These are phyloP conservation scores for Sebastes itinus DNA, from an alignment of 2,797 vertebrate genomes.

Conservation along the genomic window DNA sequence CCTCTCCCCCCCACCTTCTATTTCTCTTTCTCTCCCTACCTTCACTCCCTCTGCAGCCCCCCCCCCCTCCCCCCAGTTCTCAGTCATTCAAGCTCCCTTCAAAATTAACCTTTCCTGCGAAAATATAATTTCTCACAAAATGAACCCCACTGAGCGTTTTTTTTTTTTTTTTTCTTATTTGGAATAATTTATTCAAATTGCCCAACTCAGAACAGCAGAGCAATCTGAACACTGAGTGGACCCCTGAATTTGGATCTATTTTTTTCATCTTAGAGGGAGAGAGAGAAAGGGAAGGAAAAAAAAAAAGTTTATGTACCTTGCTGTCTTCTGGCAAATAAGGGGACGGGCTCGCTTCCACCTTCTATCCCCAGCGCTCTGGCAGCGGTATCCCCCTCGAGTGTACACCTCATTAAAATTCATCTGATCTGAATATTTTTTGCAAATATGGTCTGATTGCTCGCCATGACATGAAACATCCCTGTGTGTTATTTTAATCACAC, in stretches of 20 bases:
- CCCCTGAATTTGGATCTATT: slow-evolving; percentile 90
- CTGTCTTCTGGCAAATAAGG: slow-evolving; percentile 98
- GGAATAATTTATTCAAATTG: slow-evolving; percentile 99
- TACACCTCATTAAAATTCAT: slow-evolving; percentile 99
- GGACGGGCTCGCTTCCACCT: slow-evolving; percentile 81
- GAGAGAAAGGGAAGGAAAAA: slow-evolving; percentile 28
- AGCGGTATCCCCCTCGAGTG: slow-evolving; percentile 93
- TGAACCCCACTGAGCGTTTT: slow-evolving; percentile 97
- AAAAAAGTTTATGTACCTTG: slow-evolving; percentile 97
- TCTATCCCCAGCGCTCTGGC: slow-evolving; percentile 77
- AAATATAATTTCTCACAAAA: slow-evolving; percentile 99
- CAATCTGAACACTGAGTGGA: slow-evolving; percentile 98
- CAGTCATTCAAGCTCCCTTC: slow-evolving; percentile 99
- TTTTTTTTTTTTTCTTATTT: slow-evolving; percentile 57
- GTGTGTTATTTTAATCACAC: slow-evolving; percentile 94
- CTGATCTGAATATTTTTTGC: slow-evolving; percentile 98
- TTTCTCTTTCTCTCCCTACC: slow-evolving; percentile 85
- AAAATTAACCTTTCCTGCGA: slow-evolving; percentile 99
- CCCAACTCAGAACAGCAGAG: slow-evolving; percentile 98
- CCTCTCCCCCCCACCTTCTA: slow-evolving; percentile 3
- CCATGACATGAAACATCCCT: slow-evolving; percentile 92
- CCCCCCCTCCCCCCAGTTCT: slow-evolving; percentile 84
- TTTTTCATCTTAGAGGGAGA: slow-evolving; percentile 40
- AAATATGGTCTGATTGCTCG: slow-evolving; percentile 98
- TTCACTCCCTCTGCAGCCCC: slow-evolving; percentile 89